These are phyloP conservation scores for Fregata magnificens DNA, from an alignment of 2,113 vertebrate genomes.

Conservation along the genomic window DNA sequence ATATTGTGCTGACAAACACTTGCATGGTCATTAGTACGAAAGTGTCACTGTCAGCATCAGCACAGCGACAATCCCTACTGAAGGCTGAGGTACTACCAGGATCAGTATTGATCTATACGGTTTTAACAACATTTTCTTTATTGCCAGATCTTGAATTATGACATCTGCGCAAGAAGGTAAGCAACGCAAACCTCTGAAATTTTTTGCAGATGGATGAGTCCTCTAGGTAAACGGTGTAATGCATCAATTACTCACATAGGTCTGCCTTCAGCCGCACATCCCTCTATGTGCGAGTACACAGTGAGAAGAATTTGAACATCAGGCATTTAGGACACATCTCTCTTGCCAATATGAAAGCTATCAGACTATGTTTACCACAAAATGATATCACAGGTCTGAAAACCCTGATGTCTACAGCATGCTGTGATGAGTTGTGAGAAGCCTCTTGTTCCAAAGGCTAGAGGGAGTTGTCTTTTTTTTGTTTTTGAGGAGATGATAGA, in stretches of 20 bases:
- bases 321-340: not conserved
- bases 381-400: not conserved
- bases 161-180: not conserved
- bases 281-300: accelerated
- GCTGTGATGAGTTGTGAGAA: not conserved
- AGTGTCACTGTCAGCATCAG: not conserved
- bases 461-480: not conserved
- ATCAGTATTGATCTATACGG: not conserved
- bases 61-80: not conserved
- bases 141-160: not conserved
- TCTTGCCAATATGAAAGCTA: not conserved
- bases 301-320: not conserved
- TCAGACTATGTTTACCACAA: not conserved
- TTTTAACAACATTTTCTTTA: not conserved
- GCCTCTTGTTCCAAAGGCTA: not conserved
- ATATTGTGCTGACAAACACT: not conserved
- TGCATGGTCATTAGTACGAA: not conserved
- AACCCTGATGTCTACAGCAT: not conserved
- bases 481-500: not conserved
- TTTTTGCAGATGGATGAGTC: not conserved
- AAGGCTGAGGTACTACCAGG: not conserved
- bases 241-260: not conserved
- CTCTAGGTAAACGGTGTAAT: not conserved
- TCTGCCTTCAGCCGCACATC: not conserved
- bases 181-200: not conserved